phyloP scores from a whole-genome alignment of 2,888 invertebrate species.

The Acanthosepion esculentum region DNA sequence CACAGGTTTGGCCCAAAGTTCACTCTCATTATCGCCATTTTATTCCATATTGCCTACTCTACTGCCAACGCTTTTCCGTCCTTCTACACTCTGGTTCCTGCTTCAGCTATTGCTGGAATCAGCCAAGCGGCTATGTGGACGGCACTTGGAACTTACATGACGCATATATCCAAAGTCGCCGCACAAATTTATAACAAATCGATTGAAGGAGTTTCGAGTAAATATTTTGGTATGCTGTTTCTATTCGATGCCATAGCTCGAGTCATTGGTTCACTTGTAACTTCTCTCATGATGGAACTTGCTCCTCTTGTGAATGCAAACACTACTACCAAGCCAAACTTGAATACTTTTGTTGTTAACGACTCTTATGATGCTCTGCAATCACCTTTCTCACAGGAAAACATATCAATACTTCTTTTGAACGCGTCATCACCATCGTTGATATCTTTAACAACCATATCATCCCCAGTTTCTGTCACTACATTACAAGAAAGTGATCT shows the following conservation, averaged over 20 bases:
- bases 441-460: background rate
- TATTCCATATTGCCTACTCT: conserved; percentile 65
- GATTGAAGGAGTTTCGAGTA: conserved; percentile 63
- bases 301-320: background rate
- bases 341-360: background rate
- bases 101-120: conserved; percentile 65
- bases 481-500: background rate
- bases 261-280: conserved; percentile 68
- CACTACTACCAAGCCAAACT: background rate
- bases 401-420: background rate
- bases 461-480: background rate
- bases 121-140: conserved; percentile 70
- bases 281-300: conserved; percentile 65
- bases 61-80: conserved; percentile 68
- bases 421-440: background rate
- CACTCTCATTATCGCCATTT: conserved; percentile 59
- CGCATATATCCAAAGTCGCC: conserved; percentile 67
- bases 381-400: background rate
- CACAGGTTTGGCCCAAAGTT: conserved; percentile 66
- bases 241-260: conserved; percentile 68
- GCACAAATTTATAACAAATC: conserved; percentile 60
- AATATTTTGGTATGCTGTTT: conserved; percentile 71
- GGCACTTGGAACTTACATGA: conserved; percentile 71
- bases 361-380: background rate
- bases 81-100: conserved; percentile 67